phyloP scores from a whole-genome alignment of 2,888 invertebrate species.

The Deilephila porcellus region DNA sequence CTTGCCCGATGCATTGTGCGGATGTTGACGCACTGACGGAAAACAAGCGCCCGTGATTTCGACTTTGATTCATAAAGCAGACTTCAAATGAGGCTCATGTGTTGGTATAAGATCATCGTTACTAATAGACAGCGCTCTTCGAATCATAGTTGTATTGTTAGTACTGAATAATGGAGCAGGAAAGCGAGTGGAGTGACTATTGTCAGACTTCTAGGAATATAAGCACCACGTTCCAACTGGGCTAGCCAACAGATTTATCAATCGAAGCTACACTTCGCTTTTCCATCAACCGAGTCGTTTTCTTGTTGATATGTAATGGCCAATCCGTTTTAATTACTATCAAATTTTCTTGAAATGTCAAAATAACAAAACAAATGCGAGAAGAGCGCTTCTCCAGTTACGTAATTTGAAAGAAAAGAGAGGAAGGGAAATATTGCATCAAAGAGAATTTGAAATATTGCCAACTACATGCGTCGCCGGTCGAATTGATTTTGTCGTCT shows the following conservation, averaged over 20 bases:
- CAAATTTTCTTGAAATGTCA: background rate
- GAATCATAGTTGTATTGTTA: too few relatives aligned
- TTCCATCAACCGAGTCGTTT: background rate
- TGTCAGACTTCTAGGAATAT: too few relatives aligned
- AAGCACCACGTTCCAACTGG: too few relatives aligned
- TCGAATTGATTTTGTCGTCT: conserved; percentile 72
- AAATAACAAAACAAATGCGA: conserved; percentile 37
- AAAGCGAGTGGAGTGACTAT: too few relatives aligned
- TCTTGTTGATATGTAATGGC: conserved; percentile 3
- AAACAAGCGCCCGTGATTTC: too few relatives aligned
- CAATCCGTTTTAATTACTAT: background rate
- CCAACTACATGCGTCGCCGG: conserved; percentile 73
- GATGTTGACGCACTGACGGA: too few relatives aligned
- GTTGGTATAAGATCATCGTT: too few relatives aligned
- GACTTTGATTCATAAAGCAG: too few relatives aligned
- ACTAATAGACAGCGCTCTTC: background rate
- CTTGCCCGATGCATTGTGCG: background rate
- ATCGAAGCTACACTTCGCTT: background rate
- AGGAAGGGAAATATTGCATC: conserved; percentile 71
- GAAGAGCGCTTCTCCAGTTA: conserved; percentile 53
- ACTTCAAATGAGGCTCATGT: too few relatives aligned
- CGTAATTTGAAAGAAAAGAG: conserved; percentile 60
- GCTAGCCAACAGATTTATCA: too few relatives aligned
- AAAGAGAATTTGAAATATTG: conserved; percentile 80
- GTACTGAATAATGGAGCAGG: too few relatives aligned